Evolutionary conservation across 2,797 vertebrate species (phyloP), one percentile per base, ranked within the genome.

Genomic region (Diplodus puntazzo): DNA sequence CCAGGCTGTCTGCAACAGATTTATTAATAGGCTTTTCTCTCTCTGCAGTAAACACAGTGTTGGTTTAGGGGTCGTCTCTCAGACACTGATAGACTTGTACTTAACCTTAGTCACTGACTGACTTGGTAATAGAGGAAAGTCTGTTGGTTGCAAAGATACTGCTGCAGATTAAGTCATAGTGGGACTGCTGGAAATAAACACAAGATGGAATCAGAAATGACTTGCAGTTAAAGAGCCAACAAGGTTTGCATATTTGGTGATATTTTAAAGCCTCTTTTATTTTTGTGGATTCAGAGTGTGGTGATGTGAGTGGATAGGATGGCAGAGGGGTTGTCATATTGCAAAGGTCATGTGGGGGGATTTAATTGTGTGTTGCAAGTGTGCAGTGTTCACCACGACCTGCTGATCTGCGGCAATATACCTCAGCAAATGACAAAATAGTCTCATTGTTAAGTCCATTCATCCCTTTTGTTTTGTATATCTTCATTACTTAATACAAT

Each of bases 11-110:
- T 88, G 88, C 89, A 59, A 60, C 89, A 84, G 80, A 87, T 91
- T 91, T 93, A 93, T 93, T 92, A 92, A 90, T 92, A 92, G 88
- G 80, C 89, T 87, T 87, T 88, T 88, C 89, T 89, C 84, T 81
- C 77, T 73, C 52, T 81, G 86, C 88, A 82, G 89, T 92, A 92
- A 92, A 92, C 87, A 90, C 83, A 85, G 82, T 65, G 25, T 70
- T 84, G 82, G 87, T 89, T 86, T 81, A 72, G 75, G 79, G 87
- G 83, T 83, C 49, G 70, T 82, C 82, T 64, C 82, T 87, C 84
- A 83, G 77, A 83, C 84, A 79, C 84, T 85, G 83, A 89, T 84
- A 75, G 89, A 88, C 86, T 90, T 80, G 81, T 80, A 67, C 88
- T 85, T 87, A 82, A 90, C 80, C 85, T 81, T 53, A 71, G 62